These are phyloP conservation scores for Alethe diademata DNA, from an alignment of 2,113 vertebrate genomes.

Conservation along the genomic window DNA sequence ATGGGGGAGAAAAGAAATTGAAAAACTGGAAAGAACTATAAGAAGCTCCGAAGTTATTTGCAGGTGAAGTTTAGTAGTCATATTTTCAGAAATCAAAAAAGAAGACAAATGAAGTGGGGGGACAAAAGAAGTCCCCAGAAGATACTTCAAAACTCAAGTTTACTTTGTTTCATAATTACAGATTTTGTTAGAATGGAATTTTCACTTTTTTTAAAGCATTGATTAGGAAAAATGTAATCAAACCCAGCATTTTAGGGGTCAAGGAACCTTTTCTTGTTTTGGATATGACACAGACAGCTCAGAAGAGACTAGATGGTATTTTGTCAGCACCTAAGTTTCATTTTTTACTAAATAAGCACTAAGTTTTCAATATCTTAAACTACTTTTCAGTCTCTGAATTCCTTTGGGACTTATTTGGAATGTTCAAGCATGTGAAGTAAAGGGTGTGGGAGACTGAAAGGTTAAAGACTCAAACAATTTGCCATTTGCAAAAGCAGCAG, in stretches of 20 bases:
- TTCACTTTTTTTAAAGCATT: not conserved
- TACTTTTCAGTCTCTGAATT: not conserved
- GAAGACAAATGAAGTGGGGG: not conserved
- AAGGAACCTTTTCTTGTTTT: not conserved
- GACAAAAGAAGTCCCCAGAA: not conserved
- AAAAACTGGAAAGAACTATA: not conserved
- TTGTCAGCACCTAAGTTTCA: not conserved
- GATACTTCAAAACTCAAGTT: not conserved
- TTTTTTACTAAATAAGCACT: not conserved
- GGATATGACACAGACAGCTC: not conserved
- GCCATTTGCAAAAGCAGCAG: not conserved
- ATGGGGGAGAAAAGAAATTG: not conserved
- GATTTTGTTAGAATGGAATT: not conserved
- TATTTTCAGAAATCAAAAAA: not conserved
- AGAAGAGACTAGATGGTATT: not conserved
- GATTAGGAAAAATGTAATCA: not conserved
- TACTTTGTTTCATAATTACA: not conserved
- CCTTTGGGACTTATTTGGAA: not conserved
- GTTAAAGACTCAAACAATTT: not conserved
- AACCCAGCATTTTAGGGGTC: not conserved
- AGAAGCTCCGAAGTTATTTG: not conserved
- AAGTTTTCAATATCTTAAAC: not conserved
- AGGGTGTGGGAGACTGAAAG: not conserved
- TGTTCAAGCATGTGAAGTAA: not conserved
- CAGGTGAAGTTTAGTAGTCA: not conserved